Evolutionary conservation across 2,888 invertebrate genomes (phyloP), one percentile per base, ranked within the genome.

Genomic region (Drosophila mulleri): DNA sequence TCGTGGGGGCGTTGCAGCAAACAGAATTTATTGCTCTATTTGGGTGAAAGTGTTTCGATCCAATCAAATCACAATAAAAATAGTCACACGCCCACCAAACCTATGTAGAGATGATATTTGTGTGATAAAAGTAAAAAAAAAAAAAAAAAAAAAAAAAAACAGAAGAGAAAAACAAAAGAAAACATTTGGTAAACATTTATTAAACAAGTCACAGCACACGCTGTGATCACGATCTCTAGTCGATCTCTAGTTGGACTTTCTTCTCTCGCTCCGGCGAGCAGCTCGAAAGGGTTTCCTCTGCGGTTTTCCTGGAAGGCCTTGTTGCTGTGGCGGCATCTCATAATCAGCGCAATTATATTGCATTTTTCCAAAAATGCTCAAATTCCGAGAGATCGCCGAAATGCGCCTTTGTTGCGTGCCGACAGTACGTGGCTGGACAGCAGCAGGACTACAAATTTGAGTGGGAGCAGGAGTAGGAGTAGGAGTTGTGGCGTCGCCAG

Each of bases 331-430:
- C 70, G 67, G 68, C 61, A 71, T 72, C 79, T 72, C 79, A 88
- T 90, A 90, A 86, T 86, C 89, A 86, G 89, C 86, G 84, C 86
- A 83, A 87, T 90, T 90, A 90, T 88, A 90, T 88, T 88, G 86
- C 90, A 90, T 90, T 84, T 50, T 80, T 81, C 74, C 29, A 7
- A 52, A 78, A 74, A 37, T 62, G 65, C 56, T 61, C 37, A 14
- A 89, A 81, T 88, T 89, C 89, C 83, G 45, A 79, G 86, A 88
- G 80, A 61, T 72, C 50, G 26, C 16, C 23, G 16, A 32, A 47
- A 79, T 82, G 75, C 41, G 48, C 52, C 89, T 85, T 89, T 85
- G 86, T 80, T 63, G 77, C 41, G 18, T 63, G 89, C 84, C 89
- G 89, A 64, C 82, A 64, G 20, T 18, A 54, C 58, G 58, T 58